phyloP scores from a whole-genome alignment of 2,888 invertebrate genomes.

The Fragum whitleyi region DNA sequence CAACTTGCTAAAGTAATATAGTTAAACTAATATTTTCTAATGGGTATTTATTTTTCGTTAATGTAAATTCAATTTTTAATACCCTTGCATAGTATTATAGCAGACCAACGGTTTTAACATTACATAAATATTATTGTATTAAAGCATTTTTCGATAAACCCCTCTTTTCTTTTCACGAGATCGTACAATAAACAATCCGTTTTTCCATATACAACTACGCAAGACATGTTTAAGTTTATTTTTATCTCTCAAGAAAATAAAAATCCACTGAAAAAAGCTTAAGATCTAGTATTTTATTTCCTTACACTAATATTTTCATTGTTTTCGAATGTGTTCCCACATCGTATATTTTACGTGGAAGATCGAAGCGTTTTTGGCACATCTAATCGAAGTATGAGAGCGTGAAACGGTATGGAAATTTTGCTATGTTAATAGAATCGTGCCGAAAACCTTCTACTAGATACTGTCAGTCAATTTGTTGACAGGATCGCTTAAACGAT shows the following conservation, averaged over 20 bases:
- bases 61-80: conserved; percentile 25
- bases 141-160: conserved; percentile 18
- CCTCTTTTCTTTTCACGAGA: not conserved
- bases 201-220: conserved; percentile 4
- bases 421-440: conserved; percentile 21
- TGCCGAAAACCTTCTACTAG: conserved; percentile 21
- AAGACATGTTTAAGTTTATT: conserved; percentile 23
- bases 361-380: not conserved
- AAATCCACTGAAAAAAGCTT: conserved; percentile 42
- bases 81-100: conserved; percentile 9
- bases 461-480: conserved; percentile 14
- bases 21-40: conserved; percentile 53
- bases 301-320: conserved; percentile 66
- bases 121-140: conserved; percentile 59
- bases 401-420: conserved; percentile 4
- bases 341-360: conserved; percentile 57
- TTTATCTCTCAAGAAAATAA: conserved; percentile 51
- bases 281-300: conserved; percentile 34
- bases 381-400: not conserved
- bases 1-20: conserved; percentile 50
- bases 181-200: conserved; percentile 42
- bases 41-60: conserved; percentile 42
- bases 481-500: conserved; percentile 30
- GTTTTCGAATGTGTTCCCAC: conserved; percentile 56
- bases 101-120: conserved; percentile 44